Percentiles rank a stretch among this genome's conserved stretches.
Conservation (phyloP, 1,140 invertebrate genomes). For the Neomicropteryx cornuta region DNA sequence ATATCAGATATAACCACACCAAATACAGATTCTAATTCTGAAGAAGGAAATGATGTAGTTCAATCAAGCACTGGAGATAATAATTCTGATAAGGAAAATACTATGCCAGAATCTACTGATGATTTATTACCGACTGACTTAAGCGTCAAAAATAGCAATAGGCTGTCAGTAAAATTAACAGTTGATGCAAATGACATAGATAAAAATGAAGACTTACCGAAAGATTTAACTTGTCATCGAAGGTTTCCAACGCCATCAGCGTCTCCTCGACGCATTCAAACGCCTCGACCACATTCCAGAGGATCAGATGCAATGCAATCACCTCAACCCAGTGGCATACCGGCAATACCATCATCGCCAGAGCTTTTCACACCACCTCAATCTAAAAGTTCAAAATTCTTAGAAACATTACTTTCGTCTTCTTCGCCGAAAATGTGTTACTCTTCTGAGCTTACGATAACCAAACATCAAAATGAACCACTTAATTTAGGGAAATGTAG, state of each 20-base stretch:
- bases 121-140: constrained; percentile 38
- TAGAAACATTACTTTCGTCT: constrained; percentile 42
- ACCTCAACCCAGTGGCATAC: constrained; percentile 52
- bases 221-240: constrained; percentile 43
- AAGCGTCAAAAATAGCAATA: constrained; percentile 27
- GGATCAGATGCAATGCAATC: constrained; percentile 52
- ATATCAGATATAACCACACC: too few relatives aligned
- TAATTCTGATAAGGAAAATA: constrained; percentile 9
- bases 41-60: too few relatives aligned
- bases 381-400: constrained; percentile 37
- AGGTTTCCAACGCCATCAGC: constrained; percentile 30
- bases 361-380: constrained; percentile 40
- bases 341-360: constrained; percentile 46
- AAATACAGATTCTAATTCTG: too few relatives aligned
- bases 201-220: constrained; percentile 41
- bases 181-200: constrained; percentile 27
- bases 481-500: constrained; percentile 51
- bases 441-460: constrained; percentile 41
- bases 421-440: constrained; percentile 40
- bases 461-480: constrained; percentile 50
- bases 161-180: too few relatives aligned
- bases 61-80: too few relatives aligned
- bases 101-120: constrained; percentile 10
- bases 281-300: constrained; percentile 42
- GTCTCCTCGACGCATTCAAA: constrained; percentile 29